Evolutionary conservation across 2,888 invertebrate species (phyloP), one percentile per base, ranked within the genome.

Genomic region (Operophtera brumata): DNA sequence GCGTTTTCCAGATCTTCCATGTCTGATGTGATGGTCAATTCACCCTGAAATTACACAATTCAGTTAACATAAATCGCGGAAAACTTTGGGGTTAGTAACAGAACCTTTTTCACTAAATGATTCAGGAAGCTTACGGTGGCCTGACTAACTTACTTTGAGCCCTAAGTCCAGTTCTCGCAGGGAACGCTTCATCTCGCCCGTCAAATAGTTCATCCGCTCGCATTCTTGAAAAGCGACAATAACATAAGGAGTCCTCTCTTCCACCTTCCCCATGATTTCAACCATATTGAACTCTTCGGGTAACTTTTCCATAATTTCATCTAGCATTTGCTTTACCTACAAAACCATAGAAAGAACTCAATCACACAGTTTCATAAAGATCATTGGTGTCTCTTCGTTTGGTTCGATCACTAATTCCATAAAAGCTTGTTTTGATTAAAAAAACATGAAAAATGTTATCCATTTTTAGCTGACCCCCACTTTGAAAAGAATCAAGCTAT

Each of bases 151-250:
- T 74, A 94, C 95, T 91, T 98, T 98, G 6, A 99, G 88, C 0
- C 99, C 99, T 40, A 98, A 91, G 83, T 99, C 98, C 39, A 99
- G 89, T 83, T 98, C 98, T 70, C 95, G 94, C 2, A 99, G 90
- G 0, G 97, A 96, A 43, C 97, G 89, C 69, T 97, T 96, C 86
- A 99, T 95, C 89, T 98, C 98, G 1, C 94, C 94, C 0, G 97
- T 97, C 32, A 99, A 90, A 67, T 93, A 93, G 84, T 99, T 99
- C 98, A 99, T 98, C 43, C 98, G 91, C 82, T 99, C 98, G 75
- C 98, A 98, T 86, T 99, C 98, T 79, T 98, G 97, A 74, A 97
- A 96, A 0, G 96, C 96, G 0, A 99, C 98, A 51, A 98, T 97
- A 0, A 98, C 97, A 75, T 98, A 99, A 0, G 99, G 99, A 0